Conservation (phyloP, 2,113 vertebrate genomes). For the Sinosuthora webbiana region DNA sequence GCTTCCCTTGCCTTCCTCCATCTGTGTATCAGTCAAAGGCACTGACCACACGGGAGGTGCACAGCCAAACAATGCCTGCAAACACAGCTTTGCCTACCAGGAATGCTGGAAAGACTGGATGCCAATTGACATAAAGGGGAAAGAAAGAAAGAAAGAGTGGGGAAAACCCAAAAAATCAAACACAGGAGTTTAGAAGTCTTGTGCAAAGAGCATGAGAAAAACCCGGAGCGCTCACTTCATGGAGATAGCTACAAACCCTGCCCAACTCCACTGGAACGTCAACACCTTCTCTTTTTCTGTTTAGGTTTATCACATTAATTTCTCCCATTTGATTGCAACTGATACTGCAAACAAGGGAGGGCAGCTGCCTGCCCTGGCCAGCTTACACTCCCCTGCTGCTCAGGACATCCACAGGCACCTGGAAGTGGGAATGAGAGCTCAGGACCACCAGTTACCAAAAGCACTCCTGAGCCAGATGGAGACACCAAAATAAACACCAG, state of each 20-base stretch:
- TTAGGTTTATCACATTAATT: not conserved
- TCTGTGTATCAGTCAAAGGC: not conserved
- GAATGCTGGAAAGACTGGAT: slow-evolving; percentile 33
- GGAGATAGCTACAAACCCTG: not conserved
- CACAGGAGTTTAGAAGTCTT: not conserved
- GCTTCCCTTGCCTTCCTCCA: not conserved
- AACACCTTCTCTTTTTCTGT: not conserved
- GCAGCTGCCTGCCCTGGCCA: not conserved
- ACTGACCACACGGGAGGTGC: not conserved
- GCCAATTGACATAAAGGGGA: not conserved
- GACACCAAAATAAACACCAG: not conserved
- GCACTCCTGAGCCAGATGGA: not conserved
- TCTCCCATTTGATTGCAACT: not conserved
- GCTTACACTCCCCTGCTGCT: not conserved
- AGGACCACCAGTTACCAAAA: not conserved
- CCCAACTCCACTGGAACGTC: not conserved
- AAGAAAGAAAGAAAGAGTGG: not conserved
- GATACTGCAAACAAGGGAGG: not conserved
- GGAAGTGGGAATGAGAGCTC: not conserved
- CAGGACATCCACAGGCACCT: not conserved
- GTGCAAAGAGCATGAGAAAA: not conserved
- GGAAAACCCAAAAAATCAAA: not conserved
- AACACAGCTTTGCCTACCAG: slow-evolving; percentile 21
- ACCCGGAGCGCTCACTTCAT: rapidly evolving
- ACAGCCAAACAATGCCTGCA: not conserved